Evolutionary conservation across 2,113 vertebrate species (phyloP).

Genomic region (Zeus faber): DNA sequence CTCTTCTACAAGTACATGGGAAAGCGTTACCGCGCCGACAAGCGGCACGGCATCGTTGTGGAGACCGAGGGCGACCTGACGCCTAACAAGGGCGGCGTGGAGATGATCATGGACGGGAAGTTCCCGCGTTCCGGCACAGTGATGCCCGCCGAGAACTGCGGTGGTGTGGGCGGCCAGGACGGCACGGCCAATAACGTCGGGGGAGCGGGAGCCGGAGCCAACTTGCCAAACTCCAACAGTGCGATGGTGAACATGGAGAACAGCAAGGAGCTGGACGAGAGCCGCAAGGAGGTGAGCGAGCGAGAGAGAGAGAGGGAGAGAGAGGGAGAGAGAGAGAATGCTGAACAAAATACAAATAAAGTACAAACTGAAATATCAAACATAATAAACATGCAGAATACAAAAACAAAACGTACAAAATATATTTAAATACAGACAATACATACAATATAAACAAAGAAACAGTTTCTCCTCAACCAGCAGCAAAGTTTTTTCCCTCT

Average conservation of each 20-base stretch:
- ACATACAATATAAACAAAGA: too few species aligned
- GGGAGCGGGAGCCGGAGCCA: constrained; percentile 10
- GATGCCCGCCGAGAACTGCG: constrained; percentile 62
- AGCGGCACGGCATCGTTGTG: constrained; percentile 90
- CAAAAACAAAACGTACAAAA: too few species aligned
- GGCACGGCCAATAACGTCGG: constrained; percentile 30
- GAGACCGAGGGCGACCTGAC: constrained; percentile 86
- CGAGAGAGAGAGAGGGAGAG: not conserved
- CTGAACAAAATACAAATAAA: too few species aligned
- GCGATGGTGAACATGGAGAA: constrained; percentile 75
- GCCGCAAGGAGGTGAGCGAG: constrained; percentile 82
- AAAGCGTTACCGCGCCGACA: constrained; percentile 92
- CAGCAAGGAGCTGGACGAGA: constrained; percentile 87
- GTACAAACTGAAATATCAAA: too few species aligned
- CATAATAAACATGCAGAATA: too few species aligned
- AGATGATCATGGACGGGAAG: constrained; percentile 80
- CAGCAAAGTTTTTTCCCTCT: too few species aligned
- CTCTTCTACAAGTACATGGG: constrained; percentile 97
- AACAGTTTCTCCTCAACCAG: too few species aligned
- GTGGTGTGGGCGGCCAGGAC: constrained; percentile 50
- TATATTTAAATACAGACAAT: too few species aligned
- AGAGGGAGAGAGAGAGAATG: not conserved
- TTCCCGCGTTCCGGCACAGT: constrained; percentile 59
- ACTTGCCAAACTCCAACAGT: constrained; percentile 67
- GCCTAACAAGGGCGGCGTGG: constrained; percentile 79